These are phyloP conservation scores for Palaemon carinicauda DNA, from an alignment of 1,140 invertebrate genomes.

Conservation along the genomic window DNA sequence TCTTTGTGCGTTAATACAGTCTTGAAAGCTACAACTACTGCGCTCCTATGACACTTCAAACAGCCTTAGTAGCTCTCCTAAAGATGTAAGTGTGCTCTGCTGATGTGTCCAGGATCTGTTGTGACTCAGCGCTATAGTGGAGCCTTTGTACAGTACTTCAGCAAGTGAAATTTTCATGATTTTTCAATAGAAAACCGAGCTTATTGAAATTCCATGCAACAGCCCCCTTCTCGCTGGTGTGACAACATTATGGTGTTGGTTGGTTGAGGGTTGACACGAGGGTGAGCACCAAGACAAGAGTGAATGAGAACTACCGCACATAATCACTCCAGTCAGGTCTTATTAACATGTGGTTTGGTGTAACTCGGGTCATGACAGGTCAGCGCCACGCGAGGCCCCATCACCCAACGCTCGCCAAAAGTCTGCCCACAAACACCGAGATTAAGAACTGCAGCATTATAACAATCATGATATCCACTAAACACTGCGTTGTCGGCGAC, in stretches of 20 bases:
- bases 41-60: neutral
- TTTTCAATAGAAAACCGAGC: conserved; percentile 10
- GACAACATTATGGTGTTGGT: neutral
- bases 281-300: neutral
- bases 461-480: conserved; percentile 38
- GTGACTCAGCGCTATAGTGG: neutral
- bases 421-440: neutral
- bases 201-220: conserved; percentile 27
- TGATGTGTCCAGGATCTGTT: neutral
- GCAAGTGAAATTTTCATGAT: neutral
- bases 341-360: neutral
- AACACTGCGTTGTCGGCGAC: conserved; percentile 42
- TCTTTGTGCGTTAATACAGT: conserved; percentile 30
- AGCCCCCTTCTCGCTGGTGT: neutral
- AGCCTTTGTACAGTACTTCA: conserved; percentile 22
- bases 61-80: neutral
- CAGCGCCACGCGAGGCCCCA: conserved; percentile 35
- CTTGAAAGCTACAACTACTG: conserved; percentile 21
- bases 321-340: neutral
- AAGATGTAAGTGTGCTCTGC: neutral
- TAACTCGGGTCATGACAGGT: conserved; percentile 15
- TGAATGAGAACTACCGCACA: neutral
- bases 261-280: neutral
- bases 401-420: conserved; percentile 25
- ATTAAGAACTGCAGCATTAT: conserved; percentile 24